A percentile compares a stretch with the other conserved stretches of the same genome.
Evolutionary conservation across 2,113 vertebrate species (phyloP).

Genomic region (Potamarius usumacintae): DNA sequence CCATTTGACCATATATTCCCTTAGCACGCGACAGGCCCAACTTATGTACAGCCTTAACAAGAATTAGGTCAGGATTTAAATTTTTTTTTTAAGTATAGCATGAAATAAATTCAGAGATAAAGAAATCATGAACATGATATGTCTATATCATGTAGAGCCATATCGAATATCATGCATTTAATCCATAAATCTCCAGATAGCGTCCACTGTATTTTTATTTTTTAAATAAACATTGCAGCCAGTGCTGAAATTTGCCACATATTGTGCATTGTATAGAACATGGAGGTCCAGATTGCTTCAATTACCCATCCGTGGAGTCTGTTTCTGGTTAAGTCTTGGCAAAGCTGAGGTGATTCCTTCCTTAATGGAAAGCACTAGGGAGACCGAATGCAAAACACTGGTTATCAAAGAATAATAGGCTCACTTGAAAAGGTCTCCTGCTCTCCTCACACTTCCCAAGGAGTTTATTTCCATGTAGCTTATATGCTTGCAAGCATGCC

Average conservation of each 20-base stretch:
- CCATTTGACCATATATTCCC: constrained; percentile 27
- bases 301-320: constrained; percentile 54
- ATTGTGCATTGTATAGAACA: constrained; percentile 55
- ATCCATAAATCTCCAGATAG: constrained; percentile 37
- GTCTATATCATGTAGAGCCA: constrained; percentile 11
- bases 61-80: constrained; percentile 5
- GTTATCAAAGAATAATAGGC: constrained; percentile 60
- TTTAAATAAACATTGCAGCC: constrained; percentile 37
- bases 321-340: constrained; percentile 64
- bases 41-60: constrained; percentile 4
- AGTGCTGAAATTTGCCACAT: constrained; percentile 55
- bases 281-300: constrained; percentile 65
- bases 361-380: constrained; percentile 61
- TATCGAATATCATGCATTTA: constrained; percentile 31
- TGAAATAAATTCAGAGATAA: constrained; percentile 13
- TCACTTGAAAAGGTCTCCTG: constrained; percentile 54
- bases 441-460: constrained; percentile 53
- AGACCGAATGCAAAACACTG: constrained; percentile 56
- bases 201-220: constrained; percentile 17
- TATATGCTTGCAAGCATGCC: constrained; percentile 33
- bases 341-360: constrained; percentile 62
- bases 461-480: constrained; percentile 56
- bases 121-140: background rate
- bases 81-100: background rate
- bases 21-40: constrained; percentile 5